Evolutionary conservation across 2,888 invertebrate genomes (phyloP).

Genomic region (Drosophila monieri): DNA sequence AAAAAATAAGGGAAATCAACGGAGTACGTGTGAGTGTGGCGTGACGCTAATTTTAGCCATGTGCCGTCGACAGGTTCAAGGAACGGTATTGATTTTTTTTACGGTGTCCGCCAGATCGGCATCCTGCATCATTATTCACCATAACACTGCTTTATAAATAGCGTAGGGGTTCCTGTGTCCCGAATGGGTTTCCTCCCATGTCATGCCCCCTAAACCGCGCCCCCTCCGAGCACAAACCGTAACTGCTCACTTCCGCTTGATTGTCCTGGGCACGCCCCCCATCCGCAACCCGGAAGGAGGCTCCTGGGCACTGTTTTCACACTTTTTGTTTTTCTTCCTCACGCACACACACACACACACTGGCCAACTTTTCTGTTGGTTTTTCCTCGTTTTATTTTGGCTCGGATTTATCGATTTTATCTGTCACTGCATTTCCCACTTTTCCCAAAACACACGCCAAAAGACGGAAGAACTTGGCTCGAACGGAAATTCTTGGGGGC

Average conservation of each 20-base stretch:
- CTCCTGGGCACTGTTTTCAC: conserved; percentile 38
- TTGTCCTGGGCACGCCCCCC: conserved; percentile 47
- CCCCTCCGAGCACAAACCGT: conserved; percentile 10
- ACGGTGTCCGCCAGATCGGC: conserved; percentile 32
- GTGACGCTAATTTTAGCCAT: conserved; percentile 61
- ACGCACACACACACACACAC: conserved; percentile 25
- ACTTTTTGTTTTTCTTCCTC: conserved; percentile 57
- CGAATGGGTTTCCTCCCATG: conserved; percentile 24
- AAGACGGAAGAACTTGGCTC: not conserved
- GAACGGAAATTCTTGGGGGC: not conserved
- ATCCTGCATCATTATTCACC: conserved; percentile 51
- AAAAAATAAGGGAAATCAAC: conserved; percentile 12
- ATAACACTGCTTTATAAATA: conserved; percentile 54
- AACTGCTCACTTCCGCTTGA: conserved; percentile 75
- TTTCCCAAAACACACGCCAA: conserved; percentile 31
- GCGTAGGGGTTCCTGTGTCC: conserved; percentile 42
- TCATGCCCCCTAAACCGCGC: conserved; percentile 23
- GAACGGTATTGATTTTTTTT: conserved; percentile 67
- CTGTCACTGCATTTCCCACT: conserved; percentile 71
- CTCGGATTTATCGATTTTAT: conserved; percentile 79
- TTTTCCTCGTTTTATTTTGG: conserved; percentile 72
- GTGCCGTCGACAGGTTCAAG: conserved; percentile 50
- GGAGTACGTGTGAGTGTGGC: conserved; percentile 22
- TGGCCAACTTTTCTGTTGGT: conserved; percentile 55
- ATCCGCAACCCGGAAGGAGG: not conserved